Conservation (phyloP, 2,113 vertebrate species). For the Acanthisitta chloris region DNA sequence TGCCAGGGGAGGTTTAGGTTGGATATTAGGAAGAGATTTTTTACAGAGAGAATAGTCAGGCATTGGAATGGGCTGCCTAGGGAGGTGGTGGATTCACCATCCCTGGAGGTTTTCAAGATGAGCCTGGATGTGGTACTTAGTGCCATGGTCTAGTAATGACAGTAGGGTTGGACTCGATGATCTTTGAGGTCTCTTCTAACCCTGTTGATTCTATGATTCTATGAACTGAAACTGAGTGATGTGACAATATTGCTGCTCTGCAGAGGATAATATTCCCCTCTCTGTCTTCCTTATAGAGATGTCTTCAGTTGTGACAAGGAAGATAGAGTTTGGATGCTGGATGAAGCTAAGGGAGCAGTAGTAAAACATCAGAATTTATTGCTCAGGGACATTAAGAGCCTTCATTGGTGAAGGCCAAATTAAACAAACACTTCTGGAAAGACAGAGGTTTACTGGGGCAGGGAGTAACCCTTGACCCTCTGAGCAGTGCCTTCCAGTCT, state of each 20-base stretch:
- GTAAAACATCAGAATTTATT: background rate
- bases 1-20: too few species aligned
- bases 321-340: background rate
- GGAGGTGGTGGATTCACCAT: too few species aligned
- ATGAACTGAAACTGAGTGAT: background rate
- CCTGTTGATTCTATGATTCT: too few species aligned
- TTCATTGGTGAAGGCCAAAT: background rate
- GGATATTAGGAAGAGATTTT: too few species aligned
- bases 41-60: too few species aligned
- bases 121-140: too few species aligned
- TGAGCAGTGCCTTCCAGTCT: background rate
- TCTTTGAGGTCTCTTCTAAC: too few species aligned
- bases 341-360: background rate
- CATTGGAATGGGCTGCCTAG: too few species aligned
- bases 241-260: background rate
- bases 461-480: background rate
- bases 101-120: too few species aligned
- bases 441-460: background rate
- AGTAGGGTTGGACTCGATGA: too few species aligned
- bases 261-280: background rate
- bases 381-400: background rate
- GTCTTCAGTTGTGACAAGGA: background rate
- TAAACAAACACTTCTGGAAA: background rate
- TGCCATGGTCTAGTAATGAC: too few species aligned
- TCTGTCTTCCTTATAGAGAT: background rate